Conservation (phyloP, 2,113 vertebrate species). For the Pelecanus crispus region DNA sequence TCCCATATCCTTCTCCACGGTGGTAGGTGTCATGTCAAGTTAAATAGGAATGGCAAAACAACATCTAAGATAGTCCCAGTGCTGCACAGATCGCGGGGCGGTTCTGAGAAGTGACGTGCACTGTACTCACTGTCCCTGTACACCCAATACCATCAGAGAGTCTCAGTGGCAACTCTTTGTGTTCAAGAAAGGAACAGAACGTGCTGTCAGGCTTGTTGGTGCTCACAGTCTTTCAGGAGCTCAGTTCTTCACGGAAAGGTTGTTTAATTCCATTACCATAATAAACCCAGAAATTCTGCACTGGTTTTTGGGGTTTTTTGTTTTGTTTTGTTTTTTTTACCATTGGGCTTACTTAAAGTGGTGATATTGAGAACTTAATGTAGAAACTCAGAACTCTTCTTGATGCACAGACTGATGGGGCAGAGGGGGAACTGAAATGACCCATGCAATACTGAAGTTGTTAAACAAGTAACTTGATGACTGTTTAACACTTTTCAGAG, state of each 20-base stretch:
- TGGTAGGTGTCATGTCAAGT: not conserved
- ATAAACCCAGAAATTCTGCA: not conserved
- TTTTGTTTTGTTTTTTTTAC: not conserved
- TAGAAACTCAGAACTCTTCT: not conserved
- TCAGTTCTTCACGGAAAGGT: not conserved
- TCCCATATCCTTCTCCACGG: not conserved
- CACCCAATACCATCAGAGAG: not conserved
- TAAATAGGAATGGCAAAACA: not conserved
- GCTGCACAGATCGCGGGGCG: accelerated
- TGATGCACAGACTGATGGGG: not conserved
- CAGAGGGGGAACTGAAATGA: not conserved
- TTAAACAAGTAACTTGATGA: not conserved
- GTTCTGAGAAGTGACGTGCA: not conserved
- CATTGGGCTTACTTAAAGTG: not conserved
- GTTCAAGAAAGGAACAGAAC: not conserved
- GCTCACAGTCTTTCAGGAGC: not conserved
- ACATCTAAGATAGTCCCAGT: not conserved
- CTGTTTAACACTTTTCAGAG: not conserved
- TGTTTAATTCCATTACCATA: not conserved
- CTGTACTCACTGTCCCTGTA: not conserved
- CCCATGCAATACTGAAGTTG: not conserved
- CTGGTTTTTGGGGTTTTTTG: too few relatives aligned
- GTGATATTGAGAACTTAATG: not conserved
- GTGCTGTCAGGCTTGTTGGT: not conserved
- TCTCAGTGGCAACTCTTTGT: not conserved